Evolutionary conservation across 2,888 invertebrate species (phyloP), one percentile per base, ranked within the genome.

Genomic region (Lapara coniferarum): DNA sequence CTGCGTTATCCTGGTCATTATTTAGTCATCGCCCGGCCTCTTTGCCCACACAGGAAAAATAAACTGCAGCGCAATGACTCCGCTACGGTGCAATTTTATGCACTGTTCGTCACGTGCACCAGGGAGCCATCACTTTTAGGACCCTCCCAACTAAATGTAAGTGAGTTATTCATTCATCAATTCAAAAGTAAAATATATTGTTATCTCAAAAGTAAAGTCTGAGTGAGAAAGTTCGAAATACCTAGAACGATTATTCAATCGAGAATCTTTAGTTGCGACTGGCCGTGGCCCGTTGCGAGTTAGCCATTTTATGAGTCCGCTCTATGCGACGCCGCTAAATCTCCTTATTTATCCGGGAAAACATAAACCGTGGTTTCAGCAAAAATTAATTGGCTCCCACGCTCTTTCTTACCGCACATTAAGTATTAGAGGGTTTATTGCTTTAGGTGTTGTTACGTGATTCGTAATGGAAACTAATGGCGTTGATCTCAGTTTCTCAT

Each of bases 1-100:
- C 90, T 89, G 93, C 90, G 93, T 93, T 93, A 93, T 91, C 89
- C 92, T 83, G 85, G 92, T 93, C 93, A 93, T 93, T 93, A 93
- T 92, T 93, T 92, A 93, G 93, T 93, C 93, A 93, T 93, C 92
- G 88, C 89, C 87, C 81, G 84, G 86, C 86, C 87, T 86, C 83
- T 79, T 80, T 80, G 80, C 77, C 85, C 82, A 80, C 80, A 77
- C 79, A 72, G 77, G 72, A 85, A 81, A 88, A 87, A 90, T 92
- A 91, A 92, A 92, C 91, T 92, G 91, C 92, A 92, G 80, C 86
- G 78, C 81, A 87, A 91, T 87, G 86, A 88, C 87, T 87, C 76
- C 74, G 77, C 76, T 78, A 77, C 78, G 71, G 72, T 86, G 86
- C 85, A 85, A 76, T 82, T 86, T 87, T 81, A 84, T 87, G 85